Evolutionary conservation across 2,888 invertebrate species (phyloP).

Genomic region (Tachina grossa): DNA sequence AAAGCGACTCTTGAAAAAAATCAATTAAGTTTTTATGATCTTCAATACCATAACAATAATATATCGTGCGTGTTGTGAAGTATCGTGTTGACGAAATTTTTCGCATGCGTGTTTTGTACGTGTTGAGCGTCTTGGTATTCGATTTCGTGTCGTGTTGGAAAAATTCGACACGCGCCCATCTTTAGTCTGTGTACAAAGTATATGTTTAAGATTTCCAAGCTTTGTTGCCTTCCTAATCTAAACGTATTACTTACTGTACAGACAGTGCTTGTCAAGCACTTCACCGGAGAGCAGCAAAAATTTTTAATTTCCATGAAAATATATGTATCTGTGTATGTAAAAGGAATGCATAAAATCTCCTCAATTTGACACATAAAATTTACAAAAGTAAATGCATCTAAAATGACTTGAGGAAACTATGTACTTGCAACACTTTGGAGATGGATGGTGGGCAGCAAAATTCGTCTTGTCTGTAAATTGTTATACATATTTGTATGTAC

Average conservation of each 20-base stretch:
- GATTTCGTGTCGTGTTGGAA: too few species aligned
- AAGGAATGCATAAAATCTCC: conserved; percentile 20
- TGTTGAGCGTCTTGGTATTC: too few species aligned
- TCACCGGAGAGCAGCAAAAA: not conserved
- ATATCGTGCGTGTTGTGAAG: too few species aligned
- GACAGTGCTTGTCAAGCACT: too few species aligned
- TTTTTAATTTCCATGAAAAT: not conserved
- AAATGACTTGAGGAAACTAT: conserved; percentile 21
- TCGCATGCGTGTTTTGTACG: too few species aligned
- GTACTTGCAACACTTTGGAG: conserved; percentile 29
- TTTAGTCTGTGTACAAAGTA: too few species aligned
- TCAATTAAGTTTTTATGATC: too few species aligned
- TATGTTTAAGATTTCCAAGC: not conserved
- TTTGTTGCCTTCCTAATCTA: not conserved
- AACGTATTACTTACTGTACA: not conserved
- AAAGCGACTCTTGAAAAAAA: too few species aligned
- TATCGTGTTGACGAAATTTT: too few species aligned
- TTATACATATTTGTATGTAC: not conserved
- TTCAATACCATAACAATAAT: too few species aligned
- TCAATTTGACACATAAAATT: conserved; percentile 45
- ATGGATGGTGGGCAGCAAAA: conserved; percentile 19
- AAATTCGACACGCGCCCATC: too few species aligned
- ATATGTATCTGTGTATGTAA: not conserved
- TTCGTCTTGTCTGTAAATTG: conserved; percentile 17
- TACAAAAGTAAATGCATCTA: conserved; percentile 41